These are phyloP conservation scores for Drosophila niveifrons DNA, from an alignment of 2,888 invertebrate species.

Conservation along the genomic window DNA sequence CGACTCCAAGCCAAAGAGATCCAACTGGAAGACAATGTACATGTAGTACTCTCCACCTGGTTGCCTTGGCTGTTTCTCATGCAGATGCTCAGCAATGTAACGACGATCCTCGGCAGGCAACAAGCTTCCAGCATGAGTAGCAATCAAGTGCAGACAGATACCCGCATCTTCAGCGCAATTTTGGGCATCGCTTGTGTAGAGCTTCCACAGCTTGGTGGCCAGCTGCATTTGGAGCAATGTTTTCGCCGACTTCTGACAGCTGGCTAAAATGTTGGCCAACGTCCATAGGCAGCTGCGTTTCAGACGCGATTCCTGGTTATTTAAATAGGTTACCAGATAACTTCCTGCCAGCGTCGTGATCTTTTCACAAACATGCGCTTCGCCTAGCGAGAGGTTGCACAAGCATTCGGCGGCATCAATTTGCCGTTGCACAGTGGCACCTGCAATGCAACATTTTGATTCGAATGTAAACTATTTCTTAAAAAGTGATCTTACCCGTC, in stretches of 20 bases:
- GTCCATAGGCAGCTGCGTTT: slow-evolving; percentile 83
- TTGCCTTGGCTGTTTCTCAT: slow-evolving; percentile 64
- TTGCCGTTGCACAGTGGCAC: slow-evolving; percentile 75
- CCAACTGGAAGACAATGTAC: slow-evolving; percentile 71
- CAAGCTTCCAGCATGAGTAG: slow-evolving; percentile 33
- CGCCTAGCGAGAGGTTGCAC: slow-evolving; percentile 84
- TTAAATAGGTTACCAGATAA: slow-evolving; percentile 82
- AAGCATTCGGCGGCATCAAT: slow-evolving; percentile 82
- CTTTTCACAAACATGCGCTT: slow-evolving; percentile 81
- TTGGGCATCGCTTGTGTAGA: slow-evolving; percentile 59
- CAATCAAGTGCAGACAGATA: slow-evolving; percentile 73
- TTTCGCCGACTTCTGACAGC: slow-evolving; percentile 72
- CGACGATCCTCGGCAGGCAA: slow-evolving; percentile 62
- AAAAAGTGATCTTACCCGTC: slow-evolving; percentile 67
- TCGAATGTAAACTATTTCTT: neutral
- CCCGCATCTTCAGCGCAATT: slow-evolving; percentile 77
- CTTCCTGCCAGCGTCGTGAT: slow-evolving; percentile 80
- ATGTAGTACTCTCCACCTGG: slow-evolving; percentile 74
- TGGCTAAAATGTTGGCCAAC: slow-evolving; percentile 80
- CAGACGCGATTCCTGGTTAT: slow-evolving; percentile 71
- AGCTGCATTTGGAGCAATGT: slow-evolving; percentile 81
- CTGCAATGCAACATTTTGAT: slow-evolving; percentile 47
- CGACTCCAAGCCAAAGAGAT: slow-evolving; percentile 27
- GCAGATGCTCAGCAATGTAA: slow-evolving; percentile 61
- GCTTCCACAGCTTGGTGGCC: slow-evolving; percentile 75